phyloP scores from a whole-genome alignment of 2,888 invertebrate genomes.

The Drosophila lacicola region DNA sequence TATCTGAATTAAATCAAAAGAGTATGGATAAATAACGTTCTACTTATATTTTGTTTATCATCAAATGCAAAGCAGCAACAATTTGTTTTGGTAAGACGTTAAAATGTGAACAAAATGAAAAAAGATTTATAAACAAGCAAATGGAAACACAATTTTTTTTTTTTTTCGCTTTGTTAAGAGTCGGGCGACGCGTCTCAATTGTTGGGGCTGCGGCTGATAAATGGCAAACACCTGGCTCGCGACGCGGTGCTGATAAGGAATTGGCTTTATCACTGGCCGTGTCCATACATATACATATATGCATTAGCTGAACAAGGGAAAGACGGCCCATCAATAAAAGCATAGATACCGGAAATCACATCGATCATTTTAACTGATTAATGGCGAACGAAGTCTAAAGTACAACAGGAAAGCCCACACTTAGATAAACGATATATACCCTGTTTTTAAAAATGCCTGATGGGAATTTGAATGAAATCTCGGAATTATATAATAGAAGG shows the following conservation, averaged over 20 bases:
- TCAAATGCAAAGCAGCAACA: not conserved
- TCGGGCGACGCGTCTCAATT: not conserved
- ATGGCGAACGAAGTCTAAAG: slow-evolving; percentile 22
- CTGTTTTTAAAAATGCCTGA: not conserved
- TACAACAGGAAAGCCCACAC: not conserved
- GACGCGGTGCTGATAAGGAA: slow-evolving; percentile 49
- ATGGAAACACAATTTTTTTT: slow-evolving; percentile 25
- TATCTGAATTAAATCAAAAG: too few relatives aligned
- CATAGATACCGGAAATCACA: slow-evolving; percentile 29
- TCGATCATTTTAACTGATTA: slow-evolving; percentile 45
- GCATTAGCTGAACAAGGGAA: slow-evolving; percentile 18
- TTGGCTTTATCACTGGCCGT: slow-evolving; percentile 45
- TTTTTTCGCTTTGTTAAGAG: not conserved
- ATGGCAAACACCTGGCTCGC: slow-evolving; percentile 61
- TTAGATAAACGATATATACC: not conserved
- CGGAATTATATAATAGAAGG: too few relatives aligned
- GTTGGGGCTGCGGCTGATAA: slow-evolving; percentile 47
- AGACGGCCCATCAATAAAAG: slow-evolving; percentile 43
- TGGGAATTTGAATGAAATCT: too few relatives aligned
- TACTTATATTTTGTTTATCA: slow-evolving; percentile 6
- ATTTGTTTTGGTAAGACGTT: not conserved
- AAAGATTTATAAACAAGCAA: slow-evolving; percentile 13
- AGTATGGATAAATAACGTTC: not conserved
- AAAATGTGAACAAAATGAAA: not conserved
- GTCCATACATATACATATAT: slow-evolving; percentile 6